These are phyloP conservation scores for Pseudorhombus dupliciocellatus DNA, from an alignment of 2,113 vertebrate species.

Conservation along the genomic window DNA sequence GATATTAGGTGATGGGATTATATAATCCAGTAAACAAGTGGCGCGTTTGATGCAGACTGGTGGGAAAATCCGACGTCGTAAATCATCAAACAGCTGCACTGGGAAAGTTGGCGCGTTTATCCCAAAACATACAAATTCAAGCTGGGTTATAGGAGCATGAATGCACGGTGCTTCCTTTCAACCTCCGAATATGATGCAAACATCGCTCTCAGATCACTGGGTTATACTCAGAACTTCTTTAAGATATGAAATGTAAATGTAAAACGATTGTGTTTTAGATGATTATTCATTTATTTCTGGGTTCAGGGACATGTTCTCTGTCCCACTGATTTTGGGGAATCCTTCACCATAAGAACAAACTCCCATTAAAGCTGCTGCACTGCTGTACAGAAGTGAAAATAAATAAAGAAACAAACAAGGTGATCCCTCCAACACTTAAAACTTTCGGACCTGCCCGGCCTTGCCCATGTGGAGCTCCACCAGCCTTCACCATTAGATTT, in stretches of 20 bases:
- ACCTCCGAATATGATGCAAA: no score
- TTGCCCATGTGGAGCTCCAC: conserved; percentile 32
- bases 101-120: not conserved
- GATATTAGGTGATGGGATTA: conserved; percentile 26
- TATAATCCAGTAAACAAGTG: conserved; percentile 32
- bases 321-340: no score
- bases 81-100: conserved; percentile 8
- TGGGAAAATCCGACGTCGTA: not conserved
- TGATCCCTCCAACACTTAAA: conserved; percentile 42
- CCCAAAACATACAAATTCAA: not conserved
- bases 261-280: no score
- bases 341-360: not conserved
- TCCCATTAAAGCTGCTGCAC: not conserved
- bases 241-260: no score
- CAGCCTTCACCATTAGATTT: conserved; percentile 52
- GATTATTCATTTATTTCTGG: no score
- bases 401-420: no score
- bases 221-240: no score
- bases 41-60: conserved; percentile 15
- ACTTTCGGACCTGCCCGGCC: conserved; percentile 31
- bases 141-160: not conserved
- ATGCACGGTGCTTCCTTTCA: not conserved
- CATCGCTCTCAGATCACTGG: no score
- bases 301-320: no score
- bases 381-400: conserved; percentile 3